Percentiles rank a stretch among this genome's conserved stretches.
Conservation (phyloP, 2,113 vertebrate species). For the Psettodes erumei region DNA sequence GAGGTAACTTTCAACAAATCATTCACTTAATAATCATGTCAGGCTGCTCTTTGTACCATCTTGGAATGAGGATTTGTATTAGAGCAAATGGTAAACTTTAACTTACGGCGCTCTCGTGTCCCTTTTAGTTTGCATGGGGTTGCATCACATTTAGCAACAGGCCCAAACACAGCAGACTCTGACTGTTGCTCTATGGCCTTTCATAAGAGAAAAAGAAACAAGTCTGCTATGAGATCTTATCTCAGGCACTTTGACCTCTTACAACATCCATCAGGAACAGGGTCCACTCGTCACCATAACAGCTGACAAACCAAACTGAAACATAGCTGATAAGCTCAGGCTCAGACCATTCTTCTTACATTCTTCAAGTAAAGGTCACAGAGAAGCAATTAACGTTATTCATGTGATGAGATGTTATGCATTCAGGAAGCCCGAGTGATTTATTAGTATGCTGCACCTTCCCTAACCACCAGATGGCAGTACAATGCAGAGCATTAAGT, state of each 20-base stretch:
- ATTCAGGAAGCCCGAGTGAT: neutral
- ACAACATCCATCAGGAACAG: slow-evolving; percentile 27
- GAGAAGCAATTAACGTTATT: neutral
- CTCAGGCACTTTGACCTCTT: slow-evolving; percentile 67
- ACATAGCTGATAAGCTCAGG: neutral
- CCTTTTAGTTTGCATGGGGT: slow-evolving; percentile 36
- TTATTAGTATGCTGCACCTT: neutral
- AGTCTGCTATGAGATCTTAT: slow-evolving; percentile 61
- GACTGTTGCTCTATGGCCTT: slow-evolving; percentile 47
- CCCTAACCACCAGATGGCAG: slow-evolving; percentile 66
- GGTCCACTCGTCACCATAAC: neutral
- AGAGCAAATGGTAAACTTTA: neutral
- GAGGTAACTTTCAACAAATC: neutral
- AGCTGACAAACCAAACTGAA: neutral
- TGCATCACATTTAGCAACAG: slow-evolving; percentile 55
- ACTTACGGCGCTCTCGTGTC: too few relatives aligned
- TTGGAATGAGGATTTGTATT: neutral
- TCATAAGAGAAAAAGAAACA: slow-evolving; percentile 16
- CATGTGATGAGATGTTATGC: neutral
- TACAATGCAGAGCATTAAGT: slow-evolving; percentile 31
- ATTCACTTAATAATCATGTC: neutral
- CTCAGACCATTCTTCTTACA: neutral
- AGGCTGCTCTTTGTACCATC: slow-evolving; percentile 6
- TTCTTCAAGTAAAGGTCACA: neutral
- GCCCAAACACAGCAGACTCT: slow-evolving; percentile 43